A percentile compares a stretch with the other conserved stretches of the same genome.
phyloP scores from a whole-genome alignment of 2,113 vertebrate genomes.

The Oryzias melastigma region DNA sequence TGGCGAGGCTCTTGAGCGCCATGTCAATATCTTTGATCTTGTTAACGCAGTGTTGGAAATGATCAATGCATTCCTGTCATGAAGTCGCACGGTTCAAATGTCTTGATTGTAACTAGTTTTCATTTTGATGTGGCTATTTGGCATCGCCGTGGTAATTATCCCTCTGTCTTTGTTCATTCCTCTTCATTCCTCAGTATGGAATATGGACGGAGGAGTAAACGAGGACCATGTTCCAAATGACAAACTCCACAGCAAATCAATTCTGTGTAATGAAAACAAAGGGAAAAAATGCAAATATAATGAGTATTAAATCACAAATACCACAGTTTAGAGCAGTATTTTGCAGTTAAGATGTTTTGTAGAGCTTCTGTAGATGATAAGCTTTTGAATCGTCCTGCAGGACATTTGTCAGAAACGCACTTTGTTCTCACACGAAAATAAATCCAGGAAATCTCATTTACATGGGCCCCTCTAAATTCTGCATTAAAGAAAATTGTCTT shows the following conservation, averaged over 20 bases:
- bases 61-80: slow-evolving; percentile 55
- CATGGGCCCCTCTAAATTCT: slow-evolving; percentile 14
- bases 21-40: slow-evolving; percentile 59
- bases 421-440: slow-evolving; percentile 40
- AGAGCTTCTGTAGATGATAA: slow-evolving; percentile 18
- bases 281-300: slow-evolving; percentile 28
- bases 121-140: slow-evolving; percentile 50
- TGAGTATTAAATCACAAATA: slow-evolving; percentile 35
- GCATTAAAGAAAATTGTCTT: slow-evolving; percentile 13
- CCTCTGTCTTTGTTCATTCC: slow-evolving; percentile 58
- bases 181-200: slow-evolving; percentile 47
- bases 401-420: slow-evolving; percentile 39
- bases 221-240: slow-evolving; percentile 54
- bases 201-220: slow-evolving; percentile 43
- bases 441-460: slow-evolving; percentile 49
- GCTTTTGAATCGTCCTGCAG: slow-evolving; percentile 21
- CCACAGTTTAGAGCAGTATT: slow-evolving; percentile 23
- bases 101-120: slow-evolving; percentile 55
- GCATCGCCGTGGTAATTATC: slow-evolving; percentile 53
- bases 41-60: slow-evolving; percentile 42
- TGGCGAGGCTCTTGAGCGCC: slow-evolving; percentile 27
- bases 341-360: slow-evolving; percentile 14
- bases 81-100: slow-evolving; percentile 40
- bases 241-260: slow-evolving; percentile 43
- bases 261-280: slow-evolving; percentile 43